phyloP scores from a whole-genome alignment of 2,888 invertebrate genomes.

The Meteorus colon region DNA sequence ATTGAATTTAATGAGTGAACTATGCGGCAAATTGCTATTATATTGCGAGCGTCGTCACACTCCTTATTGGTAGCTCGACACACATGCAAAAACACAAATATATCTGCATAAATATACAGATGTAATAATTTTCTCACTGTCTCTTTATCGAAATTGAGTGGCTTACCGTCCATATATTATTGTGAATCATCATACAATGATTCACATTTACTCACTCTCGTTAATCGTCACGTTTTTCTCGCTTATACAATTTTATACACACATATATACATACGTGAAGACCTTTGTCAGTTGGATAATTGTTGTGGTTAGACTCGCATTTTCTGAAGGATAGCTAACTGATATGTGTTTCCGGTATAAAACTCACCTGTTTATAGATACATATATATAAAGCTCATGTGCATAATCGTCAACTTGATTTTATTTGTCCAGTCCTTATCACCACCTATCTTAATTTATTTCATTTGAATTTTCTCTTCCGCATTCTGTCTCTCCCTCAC shows the following conservation, averaged over 20 bases:
- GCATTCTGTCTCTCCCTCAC: no score
- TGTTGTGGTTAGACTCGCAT: conserved; percentile 43
- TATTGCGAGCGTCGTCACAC: background rate
- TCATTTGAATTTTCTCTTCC: background rate
- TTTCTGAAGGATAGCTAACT: conserved; percentile 40
- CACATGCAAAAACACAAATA: background rate
- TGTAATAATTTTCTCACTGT: background rate
- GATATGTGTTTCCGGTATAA: conserved; percentile 40
- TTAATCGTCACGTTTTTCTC: conserved; percentile 34
- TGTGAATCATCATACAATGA: conserved; percentile 31
- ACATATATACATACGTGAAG: conserved; percentile 35
- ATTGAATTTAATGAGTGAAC: background rate
- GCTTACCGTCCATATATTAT: conserved; percentile 36
- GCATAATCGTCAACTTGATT: conserved; percentile 37
- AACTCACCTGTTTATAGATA: conserved; percentile 26
- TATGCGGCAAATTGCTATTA: background rate
- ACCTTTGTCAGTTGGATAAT: conserved; percentile 39
- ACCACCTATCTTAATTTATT: conserved; percentile 2
- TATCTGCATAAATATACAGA: background rate
- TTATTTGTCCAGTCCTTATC: conserved; percentile 14
- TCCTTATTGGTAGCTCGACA: background rate
- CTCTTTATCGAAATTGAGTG: conserved; percentile 2
- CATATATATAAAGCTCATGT: background rate
- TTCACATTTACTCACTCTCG: conserved; percentile 23
- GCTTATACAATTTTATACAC: background rate